Percentiles rank a stretch among this genome's conserved stretches.
Evolutionary conservation across 1,140 invertebrate species (phyloP).

Genomic region (Dinothrombium tinctorium): DNA sequence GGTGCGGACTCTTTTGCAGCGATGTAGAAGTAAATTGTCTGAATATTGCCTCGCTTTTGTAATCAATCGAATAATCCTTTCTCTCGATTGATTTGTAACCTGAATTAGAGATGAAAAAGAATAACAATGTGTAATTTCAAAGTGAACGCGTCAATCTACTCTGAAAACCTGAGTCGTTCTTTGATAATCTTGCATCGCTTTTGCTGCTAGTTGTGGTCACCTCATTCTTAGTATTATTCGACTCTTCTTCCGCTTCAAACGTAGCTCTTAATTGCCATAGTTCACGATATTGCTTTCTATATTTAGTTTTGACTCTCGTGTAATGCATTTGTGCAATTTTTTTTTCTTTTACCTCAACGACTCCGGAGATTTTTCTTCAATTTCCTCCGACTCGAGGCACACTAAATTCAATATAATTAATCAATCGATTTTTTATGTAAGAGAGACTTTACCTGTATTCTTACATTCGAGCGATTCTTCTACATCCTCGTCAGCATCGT

Average conservation of each 20-base stretch:
- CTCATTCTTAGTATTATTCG: neutral
- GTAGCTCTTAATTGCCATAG: conserved; percentile 7
- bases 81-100: conserved; percentile 7
- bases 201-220: neutral
- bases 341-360: neutral
- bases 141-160: neutral
- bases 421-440: neutral
- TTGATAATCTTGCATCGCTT: neutral
- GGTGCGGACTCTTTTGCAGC: neutral
- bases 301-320: neutral
- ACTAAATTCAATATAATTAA: neutral
- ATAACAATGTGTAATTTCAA: neutral
- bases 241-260: conserved; percentile 2
- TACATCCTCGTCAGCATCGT: conserved; percentile 4
- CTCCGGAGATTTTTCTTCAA: neutral
- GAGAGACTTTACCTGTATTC: neutral
- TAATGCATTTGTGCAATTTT: neutral
- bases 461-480: neutral
- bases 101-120: neutral
- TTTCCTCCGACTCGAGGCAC: neutral
- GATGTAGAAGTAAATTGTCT: conserved; percentile 4
- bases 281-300: neutral
- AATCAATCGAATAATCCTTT: conserved; percentile 8
- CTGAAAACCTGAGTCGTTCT: neutral
- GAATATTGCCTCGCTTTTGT: conserved; percentile 3